Base-by-base conservation (phyloP, 37 sponge, comb jelly and placozoan species). In the Halichondria panicea region DNA sequence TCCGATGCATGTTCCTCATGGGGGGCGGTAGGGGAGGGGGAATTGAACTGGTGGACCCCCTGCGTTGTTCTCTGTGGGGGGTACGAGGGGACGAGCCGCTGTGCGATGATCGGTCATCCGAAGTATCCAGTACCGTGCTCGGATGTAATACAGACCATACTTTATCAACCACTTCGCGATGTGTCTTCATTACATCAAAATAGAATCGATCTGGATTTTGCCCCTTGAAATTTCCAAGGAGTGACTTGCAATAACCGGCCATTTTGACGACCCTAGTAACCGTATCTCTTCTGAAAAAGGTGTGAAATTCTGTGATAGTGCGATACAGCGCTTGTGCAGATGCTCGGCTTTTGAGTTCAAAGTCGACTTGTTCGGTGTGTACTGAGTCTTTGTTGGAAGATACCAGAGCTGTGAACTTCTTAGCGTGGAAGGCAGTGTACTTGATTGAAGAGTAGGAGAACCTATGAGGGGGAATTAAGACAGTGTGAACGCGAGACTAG, bases 271-370 rank as follows among this genome's bases (percentile, higher is more conserved):
- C 73, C 6, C 77, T 52, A 43, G 82, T 60, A 21, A 90, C 91
- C 25, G 74, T 41, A 28, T 85, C 91, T 19, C 85, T 72, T 24
- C 77, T 66, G 74, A 90, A 90, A 74, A 90, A 90, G 2, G 91
- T 85, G 71, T 90, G 91, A 46, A 90, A 90, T 71, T 90, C 91
- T 0, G 91, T 90, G 48, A 90, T 69, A 21, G 87, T 68, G 35
- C 91, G 61, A 56, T 90, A 90, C 52, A 90, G 68, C 21, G 91
- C 91, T 40, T 85, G 87, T 32, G 91, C 64, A 9, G 70, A 67
- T 19, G 82, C 77, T 39, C 83, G 52, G 27, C 74, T 85, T 53
- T 82, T 71, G 33, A 90, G 77, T 44, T 82, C 79, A 55, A 68
- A 72, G 36, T 68, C 77, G 0, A 82, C 22, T 32, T 71, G 71